Conservation (phyloP, 2,113 vertebrate species). For the Bothrops jararaca region DNA sequence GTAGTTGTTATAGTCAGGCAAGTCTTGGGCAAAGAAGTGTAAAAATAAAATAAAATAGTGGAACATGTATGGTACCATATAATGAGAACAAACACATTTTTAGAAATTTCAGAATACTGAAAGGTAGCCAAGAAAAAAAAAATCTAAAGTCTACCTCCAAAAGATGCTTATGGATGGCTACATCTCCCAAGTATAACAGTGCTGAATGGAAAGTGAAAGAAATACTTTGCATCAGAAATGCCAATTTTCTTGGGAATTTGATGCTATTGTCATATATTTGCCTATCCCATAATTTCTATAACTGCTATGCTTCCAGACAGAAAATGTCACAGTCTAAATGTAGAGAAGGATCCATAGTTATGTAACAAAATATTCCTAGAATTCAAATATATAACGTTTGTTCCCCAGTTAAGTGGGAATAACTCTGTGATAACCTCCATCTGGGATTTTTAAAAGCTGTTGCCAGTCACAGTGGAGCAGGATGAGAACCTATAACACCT, state of each 20-base stretch:
- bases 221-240: neutral
- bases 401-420: neutral
- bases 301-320: neutral
- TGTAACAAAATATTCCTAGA: neutral
- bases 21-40: neutral
- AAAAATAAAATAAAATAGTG: neutral
- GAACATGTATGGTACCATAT: neutral
- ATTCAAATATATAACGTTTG: neutral
- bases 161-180: neutral
- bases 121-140: neutral
- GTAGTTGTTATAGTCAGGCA: neutral
- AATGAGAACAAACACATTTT: slow-evolving; percentile 7
- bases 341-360: neutral
- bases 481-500: no score
- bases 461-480: neutral
- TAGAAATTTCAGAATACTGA: neutral
- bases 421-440: neutral
- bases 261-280: neutral
- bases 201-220: neutral
- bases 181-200: neutral
- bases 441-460: neutral
- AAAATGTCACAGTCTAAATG: neutral
- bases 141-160: neutral
- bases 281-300: neutral
- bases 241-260: neutral